Conservation (phyloP, 2,888 invertebrate genomes). For the Diogma glabrata region DNA sequence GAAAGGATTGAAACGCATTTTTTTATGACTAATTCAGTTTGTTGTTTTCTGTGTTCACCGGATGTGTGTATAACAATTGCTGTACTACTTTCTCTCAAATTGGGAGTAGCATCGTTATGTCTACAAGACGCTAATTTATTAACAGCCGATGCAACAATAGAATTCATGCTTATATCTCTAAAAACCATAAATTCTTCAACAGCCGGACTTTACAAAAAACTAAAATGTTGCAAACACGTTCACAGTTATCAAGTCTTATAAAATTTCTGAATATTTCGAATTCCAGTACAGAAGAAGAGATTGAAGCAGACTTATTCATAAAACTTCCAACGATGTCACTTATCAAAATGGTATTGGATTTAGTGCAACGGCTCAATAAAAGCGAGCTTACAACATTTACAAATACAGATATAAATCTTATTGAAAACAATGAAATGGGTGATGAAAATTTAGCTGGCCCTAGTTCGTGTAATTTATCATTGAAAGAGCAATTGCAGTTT, state of each 20-base stretch:
- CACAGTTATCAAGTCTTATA: not conserved
- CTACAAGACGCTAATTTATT: not conserved
- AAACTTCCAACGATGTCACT: slow-evolving; percentile 2
- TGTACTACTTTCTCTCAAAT: not conserved
- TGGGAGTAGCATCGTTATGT: not conserved
- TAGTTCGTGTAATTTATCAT: too few relatives aligned
- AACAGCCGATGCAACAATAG: not conserved
- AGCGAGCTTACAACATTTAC: not conserved
- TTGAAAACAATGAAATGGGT: not conserved
- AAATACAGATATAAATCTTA: not conserved
- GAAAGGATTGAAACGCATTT: too few relatives aligned
- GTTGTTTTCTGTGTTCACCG: too few relatives aligned
- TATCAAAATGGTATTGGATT: not conserved
- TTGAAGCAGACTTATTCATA: not conserved
- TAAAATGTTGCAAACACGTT: not conserved
- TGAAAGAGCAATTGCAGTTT: too few relatives aligned
- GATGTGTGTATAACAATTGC: too few relatives aligned
- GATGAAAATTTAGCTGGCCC: too few relatives aligned
- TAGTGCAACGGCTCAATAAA: not conserved
- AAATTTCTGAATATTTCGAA: not conserved
- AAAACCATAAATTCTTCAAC: not conserved
- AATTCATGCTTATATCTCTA: not conserved
- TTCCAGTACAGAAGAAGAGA: not conserved
- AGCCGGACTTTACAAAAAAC: not conserved
- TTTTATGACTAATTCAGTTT: too few relatives aligned